A percentile compares a stretch with the other conserved stretches of the same genome.
Evolutionary conservation across 2,888 invertebrate genomes (phyloP).

Genomic region (Ligdia adustata): DNA sequence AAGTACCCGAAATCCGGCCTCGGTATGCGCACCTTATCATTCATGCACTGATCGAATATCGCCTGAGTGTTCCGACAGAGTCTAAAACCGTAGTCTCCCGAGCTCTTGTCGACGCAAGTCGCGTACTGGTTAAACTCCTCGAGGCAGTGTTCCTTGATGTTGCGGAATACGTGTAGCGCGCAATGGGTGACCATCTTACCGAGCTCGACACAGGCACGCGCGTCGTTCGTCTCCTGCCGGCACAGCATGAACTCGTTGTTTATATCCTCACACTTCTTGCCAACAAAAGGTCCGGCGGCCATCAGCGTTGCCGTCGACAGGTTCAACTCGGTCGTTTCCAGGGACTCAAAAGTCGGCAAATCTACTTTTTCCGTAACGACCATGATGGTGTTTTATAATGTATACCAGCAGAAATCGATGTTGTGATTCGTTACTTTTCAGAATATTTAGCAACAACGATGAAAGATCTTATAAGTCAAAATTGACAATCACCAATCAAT

Average conservation of each 20-base stretch:
- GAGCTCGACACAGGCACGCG: constrained; percentile 91
- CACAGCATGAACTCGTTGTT: constrained; percentile 98
- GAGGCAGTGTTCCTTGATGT: constrained; percentile 91
- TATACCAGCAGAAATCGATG: no score
- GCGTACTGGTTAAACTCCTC: constrained; percentile 94
- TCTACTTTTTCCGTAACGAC: constrained; percentile 9
- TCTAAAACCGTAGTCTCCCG: constrained; percentile 84
- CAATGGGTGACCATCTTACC: constrained; percentile 96
- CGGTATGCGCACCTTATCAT: constrained; percentile 89
- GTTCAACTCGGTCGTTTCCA: constrained; percentile 74
- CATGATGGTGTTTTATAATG: neutral
- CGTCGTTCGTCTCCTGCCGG: constrained; percentile 90
- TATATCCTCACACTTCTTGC: constrained; percentile 93
- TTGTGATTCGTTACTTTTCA: no score
- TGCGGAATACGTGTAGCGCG: constrained; percentile 91
- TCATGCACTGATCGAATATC: constrained; percentile 92
- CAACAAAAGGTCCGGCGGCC: constrained; percentile 94
- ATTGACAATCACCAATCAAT: no score
- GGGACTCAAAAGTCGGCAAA: constrained; percentile 19
- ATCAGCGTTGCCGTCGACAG: constrained; percentile 92
- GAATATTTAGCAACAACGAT: no score
- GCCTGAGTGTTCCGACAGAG: constrained; percentile 93
- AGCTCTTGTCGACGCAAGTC: constrained; percentile 89
- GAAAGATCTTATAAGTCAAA: no score
- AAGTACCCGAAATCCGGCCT: constrained; percentile 94